These are phyloP conservation scores for Oncopeltus fasciatus DNA, from an alignment of 1,140 invertebrate genomes.

Conservation along the genomic window DNA sequence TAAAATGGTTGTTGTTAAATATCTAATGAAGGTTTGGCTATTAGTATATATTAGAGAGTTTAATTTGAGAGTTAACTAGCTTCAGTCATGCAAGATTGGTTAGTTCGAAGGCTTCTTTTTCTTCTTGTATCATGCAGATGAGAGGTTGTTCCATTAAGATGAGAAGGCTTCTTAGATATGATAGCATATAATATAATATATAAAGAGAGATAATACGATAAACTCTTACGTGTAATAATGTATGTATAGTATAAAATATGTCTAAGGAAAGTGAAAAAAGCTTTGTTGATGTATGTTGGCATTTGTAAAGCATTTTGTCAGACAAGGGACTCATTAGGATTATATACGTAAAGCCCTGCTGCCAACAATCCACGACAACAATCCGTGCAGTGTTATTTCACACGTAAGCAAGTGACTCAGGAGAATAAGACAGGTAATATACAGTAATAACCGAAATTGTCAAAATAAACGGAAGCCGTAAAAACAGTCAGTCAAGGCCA, in stretches of 20 bases:
- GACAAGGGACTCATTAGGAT: no score
- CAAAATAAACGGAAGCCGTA: conserved; percentile 6
- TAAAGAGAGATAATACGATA: neutral
- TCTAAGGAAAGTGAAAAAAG: neutral
- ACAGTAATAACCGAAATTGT: neutral
- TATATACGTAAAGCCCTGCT: no score
- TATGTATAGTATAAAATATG: neutral
- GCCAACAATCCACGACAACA: conserved; percentile 11
- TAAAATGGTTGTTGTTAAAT: neutral
- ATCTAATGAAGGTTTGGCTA: neutral
- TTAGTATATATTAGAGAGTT: neutral
- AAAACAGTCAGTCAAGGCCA: conserved; percentile 12
- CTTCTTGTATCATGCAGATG: neutral
- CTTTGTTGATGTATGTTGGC: conserved; percentile 4
- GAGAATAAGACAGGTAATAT: neutral
- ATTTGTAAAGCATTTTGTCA: neutral
- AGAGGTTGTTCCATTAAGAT: neutral
- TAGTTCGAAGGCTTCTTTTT: conserved; percentile 8
- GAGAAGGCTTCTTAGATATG: neutral
- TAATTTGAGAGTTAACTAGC: neutral
- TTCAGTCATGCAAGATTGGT: neutral
- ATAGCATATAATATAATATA: neutral
- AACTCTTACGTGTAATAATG: neutral
- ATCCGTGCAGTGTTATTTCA: conserved; percentile 11
- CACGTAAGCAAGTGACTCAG: conserved; percentile 5